Evolutionary conservation across 2,888 invertebrate species (phyloP), one percentile per base, ranked within the genome.

Genomic region (Drosophila helvetica): DNA sequence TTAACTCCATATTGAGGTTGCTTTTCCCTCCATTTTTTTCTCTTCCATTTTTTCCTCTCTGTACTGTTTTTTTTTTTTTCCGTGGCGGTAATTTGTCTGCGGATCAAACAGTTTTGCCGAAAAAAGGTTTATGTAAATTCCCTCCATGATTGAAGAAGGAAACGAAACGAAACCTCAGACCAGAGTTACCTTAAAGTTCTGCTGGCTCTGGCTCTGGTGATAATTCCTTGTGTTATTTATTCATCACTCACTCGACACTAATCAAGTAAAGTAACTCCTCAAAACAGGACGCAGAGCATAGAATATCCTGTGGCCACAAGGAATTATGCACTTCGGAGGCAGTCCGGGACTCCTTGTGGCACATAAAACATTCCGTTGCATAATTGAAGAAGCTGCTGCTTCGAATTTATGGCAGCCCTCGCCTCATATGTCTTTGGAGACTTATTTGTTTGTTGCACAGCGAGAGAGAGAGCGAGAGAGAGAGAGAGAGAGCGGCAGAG

Each of bases 301-400:
- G 78, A 78, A 81, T 70, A 80, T 78, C 76, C 74, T 77, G 38
- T 38, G 84, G 70, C 64, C 52, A 19, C 54, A 52, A 64, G 87
- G 67, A 88, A 71, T 83, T 83, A 77, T 88, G 88, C 86, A 86
- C 79, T 75, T 50, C 70, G 18, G 12, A 12, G 46, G 25, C 60
- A 67, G 77, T 50, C 50, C 22, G 27, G 56, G 52, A 25, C 57
- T 38, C 38, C 38, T 38, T 38, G 38, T n/a, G 38, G 78, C 64
- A 70, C 86, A 89, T 89, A 89, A 88, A 89, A 83, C 90, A 90
- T 90, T 87, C 75, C 78, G 86, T 64, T 90, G 90, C 90, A 90
- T 90, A 90, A 90, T 90, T 90, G 89, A 90, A 72, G 78, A 86
- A 84, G 86, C 78, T 80, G 47, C 18, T 79, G 86, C 62, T 67